Percentiles rank a stretch among this genome's conserved stretches.
Evolutionary conservation across 92 coral and sea anemone genomes (phyloP).

Genomic region (Zoanthus gigantus): DNA sequence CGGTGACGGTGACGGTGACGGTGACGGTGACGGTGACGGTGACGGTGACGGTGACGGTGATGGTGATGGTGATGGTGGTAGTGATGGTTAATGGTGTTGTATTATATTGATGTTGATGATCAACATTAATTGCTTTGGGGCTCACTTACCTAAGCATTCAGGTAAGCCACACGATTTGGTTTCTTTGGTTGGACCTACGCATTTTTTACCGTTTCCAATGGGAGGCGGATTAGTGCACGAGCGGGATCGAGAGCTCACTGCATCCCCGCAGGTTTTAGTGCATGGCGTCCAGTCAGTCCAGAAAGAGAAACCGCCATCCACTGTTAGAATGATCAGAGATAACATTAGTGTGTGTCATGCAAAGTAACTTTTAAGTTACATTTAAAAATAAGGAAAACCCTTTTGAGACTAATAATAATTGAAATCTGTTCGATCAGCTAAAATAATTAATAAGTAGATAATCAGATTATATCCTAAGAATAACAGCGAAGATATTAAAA

Average conservation of each 20-base stretch:
- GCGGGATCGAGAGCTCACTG: slow-evolving; percentile 36
- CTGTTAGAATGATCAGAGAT: not conserved
- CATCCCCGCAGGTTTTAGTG: slow-evolving; percentile 39
- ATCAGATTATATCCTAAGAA: too few relatives aligned
- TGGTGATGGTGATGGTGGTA: not conserved
- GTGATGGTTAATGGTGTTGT: not conserved
- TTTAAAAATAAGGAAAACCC: too few relatives aligned
- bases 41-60: too few relatives aligned
- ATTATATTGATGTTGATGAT: not conserved
- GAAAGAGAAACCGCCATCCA: slow-evolving; percentile 29
- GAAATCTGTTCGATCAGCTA: too few relatives aligned
- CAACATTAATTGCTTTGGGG: not conserved
- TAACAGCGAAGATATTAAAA: too few relatives aligned
- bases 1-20: too few relatives aligned
- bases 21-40: too few relatives aligned
- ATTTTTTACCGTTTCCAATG: slow-evolving; percentile 21
- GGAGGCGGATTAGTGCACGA: slow-evolving; percentile 44
- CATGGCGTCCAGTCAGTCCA: slow-evolving; percentile 49
- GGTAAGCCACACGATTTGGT: slow-evolving; percentile 38
- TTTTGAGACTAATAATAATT: too few relatives aligned
- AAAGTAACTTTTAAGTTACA: too few relatives aligned
- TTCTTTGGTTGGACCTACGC: slow-evolving; percentile 16
- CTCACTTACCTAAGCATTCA: slow-evolving; percentile 28
- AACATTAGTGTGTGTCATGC: not conserved
- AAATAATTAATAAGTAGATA: too few relatives aligned